Conservation (phyloP, 2,888 invertebrate species). For the Thera britannica region DNA sequence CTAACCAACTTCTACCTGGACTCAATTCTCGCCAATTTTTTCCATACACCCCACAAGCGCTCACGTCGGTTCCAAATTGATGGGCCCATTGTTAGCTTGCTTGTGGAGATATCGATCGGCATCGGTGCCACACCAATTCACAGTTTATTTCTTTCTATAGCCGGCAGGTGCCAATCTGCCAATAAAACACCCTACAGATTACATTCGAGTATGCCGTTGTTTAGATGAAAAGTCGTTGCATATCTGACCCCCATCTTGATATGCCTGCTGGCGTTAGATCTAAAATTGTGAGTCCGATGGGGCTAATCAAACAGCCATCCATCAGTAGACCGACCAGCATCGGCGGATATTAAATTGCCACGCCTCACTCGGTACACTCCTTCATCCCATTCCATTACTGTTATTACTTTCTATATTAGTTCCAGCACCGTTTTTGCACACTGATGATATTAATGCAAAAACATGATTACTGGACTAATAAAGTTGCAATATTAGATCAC, state of each 20-base stretch:
- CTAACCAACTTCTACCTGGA: constrained; percentile 72
- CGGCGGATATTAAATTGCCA: constrained; percentile 81
- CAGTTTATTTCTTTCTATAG: constrained; percentile 42
- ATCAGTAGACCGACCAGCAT: constrained; percentile 63
- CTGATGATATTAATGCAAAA: constrained; percentile 44
- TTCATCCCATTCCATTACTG: constrained; percentile 65
- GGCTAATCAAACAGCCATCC: constrained; percentile 73
- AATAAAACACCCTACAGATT: constrained; percentile 40
- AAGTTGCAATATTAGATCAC: constrained; percentile 35
- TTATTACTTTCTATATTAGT: constrained; percentile 54
- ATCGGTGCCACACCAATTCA: constrained; percentile 50
- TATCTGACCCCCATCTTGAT: constrained; percentile 45
- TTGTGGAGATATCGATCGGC: constrained; percentile 57
- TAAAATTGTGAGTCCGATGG: constrained; percentile 58
- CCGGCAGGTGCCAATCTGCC: constrained; percentile 42
- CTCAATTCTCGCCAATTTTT: constrained; percentile 65
- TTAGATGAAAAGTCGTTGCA: constrained; percentile 33
- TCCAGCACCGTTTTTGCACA: constrained; percentile 46
- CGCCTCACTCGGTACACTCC: constrained; percentile 69
- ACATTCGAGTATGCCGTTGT: constrained; percentile 17
- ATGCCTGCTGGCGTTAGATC: constrained; percentile 53
- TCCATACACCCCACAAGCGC: constrained; percentile 50
- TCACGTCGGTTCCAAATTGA: constrained; percentile 66
- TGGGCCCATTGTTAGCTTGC: constrained; percentile 65
- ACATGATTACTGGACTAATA: constrained; percentile 35